A percentile compares a stretch with the other conserved stretches of the same genome.
Conservation (phyloP, 2,888 invertebrate species). For the Nymphalis urticae region DNA sequence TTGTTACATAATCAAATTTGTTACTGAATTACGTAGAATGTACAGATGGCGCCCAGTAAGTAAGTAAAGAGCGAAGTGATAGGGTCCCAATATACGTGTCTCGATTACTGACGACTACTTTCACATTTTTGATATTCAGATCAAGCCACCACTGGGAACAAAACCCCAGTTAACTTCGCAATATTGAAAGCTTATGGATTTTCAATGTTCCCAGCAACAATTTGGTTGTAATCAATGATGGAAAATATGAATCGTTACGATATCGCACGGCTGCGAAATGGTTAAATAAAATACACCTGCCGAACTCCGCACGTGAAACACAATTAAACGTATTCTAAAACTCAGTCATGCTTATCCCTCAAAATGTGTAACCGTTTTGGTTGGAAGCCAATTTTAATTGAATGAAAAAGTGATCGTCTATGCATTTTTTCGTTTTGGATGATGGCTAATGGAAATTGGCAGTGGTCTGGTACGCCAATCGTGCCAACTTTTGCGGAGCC, state of each 20-base stretch:
- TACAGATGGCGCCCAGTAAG: slow-evolving; percentile 78
- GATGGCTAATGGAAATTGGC: slow-evolving; percentile 82
- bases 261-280: slow-evolving; percentile 9
- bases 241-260: slow-evolving; percentile 39
- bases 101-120: slow-evolving; percentile 76
- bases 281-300: slow-evolving; percentile 42
- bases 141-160: slow-evolving; percentile 76
- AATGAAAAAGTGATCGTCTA: slow-evolving; percentile 81
- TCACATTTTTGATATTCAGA: slow-evolving; percentile 81
- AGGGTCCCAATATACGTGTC: slow-evolving; percentile 80
- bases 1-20: slow-evolving; percentile 77
- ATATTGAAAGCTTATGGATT: slow-evolving; percentile 82
- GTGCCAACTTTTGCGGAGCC: slow-evolving; percentile 80
- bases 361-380: slow-evolving; percentile 47
- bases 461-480: slow-evolving; percentile 72
- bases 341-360: slow-evolving; percentile 43
- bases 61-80: slow-evolving; percentile 81
- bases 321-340: slow-evolving; percentile 42
- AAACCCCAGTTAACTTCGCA: slow-evolving; percentile 77
- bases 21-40: slow-evolving; percentile 76
- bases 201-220: slow-evolving; percentile 71
- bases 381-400: slow-evolving; percentile 79
- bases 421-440: slow-evolving; percentile 81
- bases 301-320: slow-evolving; percentile 34
- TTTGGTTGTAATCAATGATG: slow-evolving; percentile 60